phyloP scores from a whole-genome alignment of 2,888 invertebrate genomes.

The Oligia strigilis region DNA sequence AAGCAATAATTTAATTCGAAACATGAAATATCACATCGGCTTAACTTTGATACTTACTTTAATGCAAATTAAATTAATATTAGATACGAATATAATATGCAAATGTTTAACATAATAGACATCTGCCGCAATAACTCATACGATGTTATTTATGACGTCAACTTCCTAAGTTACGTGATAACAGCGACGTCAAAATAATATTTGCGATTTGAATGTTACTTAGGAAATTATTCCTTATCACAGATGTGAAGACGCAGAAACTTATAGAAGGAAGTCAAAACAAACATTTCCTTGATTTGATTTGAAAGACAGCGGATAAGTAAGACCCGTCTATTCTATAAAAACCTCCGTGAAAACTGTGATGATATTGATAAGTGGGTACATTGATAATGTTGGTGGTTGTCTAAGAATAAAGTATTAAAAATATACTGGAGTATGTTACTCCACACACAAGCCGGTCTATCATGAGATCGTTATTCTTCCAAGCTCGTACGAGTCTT shows the following conservation, averaged over 20 bases:
- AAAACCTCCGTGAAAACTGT: not conserved
- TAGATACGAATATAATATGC: slow-evolving; percentile 27
- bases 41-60: slow-evolving; percentile 30
- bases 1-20: slow-evolving; percentile 38
- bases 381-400: no score
- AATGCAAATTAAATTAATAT: slow-evolving; percentile 50
- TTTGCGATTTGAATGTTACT: slow-evolving; percentile 41
- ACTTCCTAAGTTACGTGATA: slow-evolving; percentile 45
- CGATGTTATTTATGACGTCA: slow-evolving; percentile 46
- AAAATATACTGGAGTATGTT: no score
- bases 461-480: no score
- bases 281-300: not conserved
- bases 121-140: slow-evolving; percentile 43
- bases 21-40: slow-evolving; percentile 25
- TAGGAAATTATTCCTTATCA: slow-evolving; percentile 34
- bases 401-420: no score
- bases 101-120: slow-evolving; percentile 34
- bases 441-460: no score
- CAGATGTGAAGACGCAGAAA: not conserved
- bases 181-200: slow-evolving; percentile 40
- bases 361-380: no score
- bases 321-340: no score
- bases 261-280: not conserved
- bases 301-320: not conserved
- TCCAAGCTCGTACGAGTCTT: no score